Evolutionary conservation across 2,888 invertebrate genomes (phyloP).

Genomic region (Hydrotaea diabolus): DNA sequence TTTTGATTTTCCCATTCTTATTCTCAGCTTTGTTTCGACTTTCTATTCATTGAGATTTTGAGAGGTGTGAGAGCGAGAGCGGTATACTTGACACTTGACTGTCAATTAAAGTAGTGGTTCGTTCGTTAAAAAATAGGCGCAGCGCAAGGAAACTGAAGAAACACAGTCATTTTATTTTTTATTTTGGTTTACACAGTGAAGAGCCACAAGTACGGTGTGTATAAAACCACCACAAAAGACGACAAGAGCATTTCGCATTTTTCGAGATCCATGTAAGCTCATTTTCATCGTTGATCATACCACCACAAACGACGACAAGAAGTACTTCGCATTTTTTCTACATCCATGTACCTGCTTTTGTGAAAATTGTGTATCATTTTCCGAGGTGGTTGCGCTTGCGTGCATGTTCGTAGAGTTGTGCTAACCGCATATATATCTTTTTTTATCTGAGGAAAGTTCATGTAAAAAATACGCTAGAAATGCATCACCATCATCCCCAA

Average conservation of each 20-base stretch:
- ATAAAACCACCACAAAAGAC: constrained; percentile 34
- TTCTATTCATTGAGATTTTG: too few relatives aligned
- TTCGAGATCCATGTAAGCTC: background rate
- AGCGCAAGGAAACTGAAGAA: too few relatives aligned
- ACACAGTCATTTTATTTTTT: too few relatives aligned
- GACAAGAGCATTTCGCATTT: background rate
- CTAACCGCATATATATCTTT: background rate
- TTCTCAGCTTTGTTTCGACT: too few relatives aligned
- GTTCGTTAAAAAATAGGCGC: too few relatives aligned
- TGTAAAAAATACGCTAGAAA: constrained; percentile 58
- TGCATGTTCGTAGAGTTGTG: background rate
- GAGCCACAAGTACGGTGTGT: too few relatives aligned
- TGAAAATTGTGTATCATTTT: background rate
- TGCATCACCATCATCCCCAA: constrained; percentile 76
- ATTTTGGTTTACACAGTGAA: too few relatives aligned
- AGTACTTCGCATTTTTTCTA: background rate
- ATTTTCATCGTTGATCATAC: background rate
- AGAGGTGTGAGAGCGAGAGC: too few relatives aligned
- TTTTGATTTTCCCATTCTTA: too few relatives aligned
- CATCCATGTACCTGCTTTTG: too few relatives aligned
- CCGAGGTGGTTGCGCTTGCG: background rate
- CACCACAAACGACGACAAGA: constrained; percentile 7
- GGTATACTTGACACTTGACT: too few relatives aligned
- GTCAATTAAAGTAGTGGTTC: too few relatives aligned
- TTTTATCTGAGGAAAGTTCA: background rate